Percentiles rank a stretch among this genome's conserved stretches.
These are phyloP conservation scores for Druceiella hillmani DNA, from an alignment of 2,888 invertebrate genomes.

Conservation along the genomic window DNA sequence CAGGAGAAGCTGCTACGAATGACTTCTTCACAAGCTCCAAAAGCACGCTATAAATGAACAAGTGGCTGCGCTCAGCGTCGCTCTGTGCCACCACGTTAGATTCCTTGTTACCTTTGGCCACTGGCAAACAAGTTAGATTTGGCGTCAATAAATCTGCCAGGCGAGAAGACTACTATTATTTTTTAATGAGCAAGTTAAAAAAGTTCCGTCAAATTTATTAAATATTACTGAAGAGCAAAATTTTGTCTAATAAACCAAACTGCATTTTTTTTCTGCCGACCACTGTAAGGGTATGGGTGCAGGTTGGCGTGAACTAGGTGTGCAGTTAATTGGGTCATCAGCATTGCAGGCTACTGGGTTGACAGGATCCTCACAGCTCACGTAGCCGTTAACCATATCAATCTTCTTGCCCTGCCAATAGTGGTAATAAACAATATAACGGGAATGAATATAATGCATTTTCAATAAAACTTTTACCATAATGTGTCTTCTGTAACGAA, in stretches of 20 bases:
- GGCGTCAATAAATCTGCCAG: slow-evolving; percentile 53
- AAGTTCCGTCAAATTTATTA: no score
- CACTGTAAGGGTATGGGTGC: slow-evolving; percentile 63
- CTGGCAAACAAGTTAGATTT: slow-evolving; percentile 60
- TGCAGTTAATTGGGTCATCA: slow-evolving; percentile 58
- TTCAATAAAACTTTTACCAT: no score
- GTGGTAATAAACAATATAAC: no score
- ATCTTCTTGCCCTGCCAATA: slow-evolving; percentile 88
- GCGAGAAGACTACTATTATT: no score
- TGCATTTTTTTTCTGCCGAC: slow-evolving; percentile 52
- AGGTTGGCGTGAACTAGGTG: slow-evolving; percentile 56
- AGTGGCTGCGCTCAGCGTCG: slow-evolving; percentile 46
- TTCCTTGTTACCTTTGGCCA: slow-evolving; percentile 54
- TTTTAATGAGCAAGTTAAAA: no score
- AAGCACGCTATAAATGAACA: slow-evolving; percentile 56
- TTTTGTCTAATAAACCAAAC: no score
- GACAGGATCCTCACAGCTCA: slow-evolving; percentile 61
- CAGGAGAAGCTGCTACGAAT: slow-evolving; percentile 50
- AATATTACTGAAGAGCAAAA: no score
- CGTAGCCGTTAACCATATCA: slow-evolving; percentile 64
- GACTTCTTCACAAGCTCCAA: slow-evolving; percentile 44
- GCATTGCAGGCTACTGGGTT: slow-evolving; percentile 63
- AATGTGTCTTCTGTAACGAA: no score
- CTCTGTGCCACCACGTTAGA: slow-evolving; percentile 55
- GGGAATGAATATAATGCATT: no score